These are phyloP conservation scores for Hippocampus zosterae DNA, from an alignment of 2,113 vertebrate genomes.

Conservation along the genomic window DNA sequence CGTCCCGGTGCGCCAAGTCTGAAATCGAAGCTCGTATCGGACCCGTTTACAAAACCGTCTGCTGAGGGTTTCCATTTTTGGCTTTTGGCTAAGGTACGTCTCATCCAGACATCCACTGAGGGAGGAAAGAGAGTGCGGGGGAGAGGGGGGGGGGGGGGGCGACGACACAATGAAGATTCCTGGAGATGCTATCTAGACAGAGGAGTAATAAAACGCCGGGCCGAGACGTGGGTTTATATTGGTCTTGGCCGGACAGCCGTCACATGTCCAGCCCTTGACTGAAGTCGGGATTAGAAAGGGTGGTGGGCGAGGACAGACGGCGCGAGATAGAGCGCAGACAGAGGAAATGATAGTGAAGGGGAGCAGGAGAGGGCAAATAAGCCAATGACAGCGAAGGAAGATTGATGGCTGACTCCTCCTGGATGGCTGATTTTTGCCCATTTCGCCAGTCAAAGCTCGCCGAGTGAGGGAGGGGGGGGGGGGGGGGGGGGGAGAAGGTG, in stretches of 20 bases:
- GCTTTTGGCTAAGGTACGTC: conserved; percentile 45
- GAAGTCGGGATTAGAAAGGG: conserved; percentile 50
- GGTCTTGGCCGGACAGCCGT: conserved; percentile 39
- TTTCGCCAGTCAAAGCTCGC: conserved; percentile 28
- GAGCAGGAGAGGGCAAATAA: conserved; percentile 33
- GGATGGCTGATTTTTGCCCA: conserved; percentile 42
- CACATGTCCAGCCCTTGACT: conserved; percentile 44
- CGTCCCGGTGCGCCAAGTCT: not conserved
- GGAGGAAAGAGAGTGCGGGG: not conserved
- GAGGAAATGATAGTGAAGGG: conserved; percentile 46
- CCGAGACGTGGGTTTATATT: conserved; percentile 38
- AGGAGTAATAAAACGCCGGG: conserved; percentile 45
- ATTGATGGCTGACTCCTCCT: conserved; percentile 65
- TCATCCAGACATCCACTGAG: conserved; percentile 32
- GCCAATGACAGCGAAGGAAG: conserved; percentile 43
- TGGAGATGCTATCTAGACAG: conserved; percentile 53
- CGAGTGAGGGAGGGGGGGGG: not conserved
- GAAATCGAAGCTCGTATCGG: conserved; percentile 27
- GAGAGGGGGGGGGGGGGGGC: not conserved
- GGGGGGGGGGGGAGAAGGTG: conserved; percentile 23
- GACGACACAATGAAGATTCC: not conserved
- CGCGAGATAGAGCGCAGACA: conserved; percentile 43
- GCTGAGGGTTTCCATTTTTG: conserved; percentile 43
- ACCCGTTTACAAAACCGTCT: conserved; percentile 37
- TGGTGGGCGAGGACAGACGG: conserved; percentile 22